A percentile compares a stretch with the other conserved stretches of the same genome.
phyloP scores from a whole-genome alignment of 2,888 invertebrate genomes.

The Imbricaverruca yamaguchii region DNA sequence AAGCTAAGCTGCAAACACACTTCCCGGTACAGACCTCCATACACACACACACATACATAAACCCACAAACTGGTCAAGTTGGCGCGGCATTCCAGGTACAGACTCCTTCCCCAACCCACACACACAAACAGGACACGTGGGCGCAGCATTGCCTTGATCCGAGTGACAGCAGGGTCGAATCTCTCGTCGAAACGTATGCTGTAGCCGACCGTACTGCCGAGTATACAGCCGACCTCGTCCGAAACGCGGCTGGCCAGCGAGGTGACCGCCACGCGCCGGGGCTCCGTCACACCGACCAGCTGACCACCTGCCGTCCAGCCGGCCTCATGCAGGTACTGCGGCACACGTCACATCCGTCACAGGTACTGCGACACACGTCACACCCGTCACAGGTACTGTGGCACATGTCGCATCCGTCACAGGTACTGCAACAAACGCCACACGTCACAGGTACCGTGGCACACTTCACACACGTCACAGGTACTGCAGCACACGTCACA shows the following conservation, averaged over 20 bases:
- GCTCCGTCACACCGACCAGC: constrained; percentile 83
- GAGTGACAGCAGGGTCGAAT: constrained; percentile 52
- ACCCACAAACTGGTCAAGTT: no score
- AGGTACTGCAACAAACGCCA: neutral
- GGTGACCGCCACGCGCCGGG: constrained; percentile 80
- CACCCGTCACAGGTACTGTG: constrained; percentile 30
- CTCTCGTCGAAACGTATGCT: constrained; percentile 70
- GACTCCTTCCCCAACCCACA: no score
- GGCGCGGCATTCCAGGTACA: no score
- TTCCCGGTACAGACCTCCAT: no score
- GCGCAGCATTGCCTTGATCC: constrained; percentile 50
- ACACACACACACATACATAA: no score
- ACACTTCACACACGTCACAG: no score
- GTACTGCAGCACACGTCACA: no score
- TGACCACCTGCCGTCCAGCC: constrained; percentile 70
- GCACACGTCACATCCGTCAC: no score
- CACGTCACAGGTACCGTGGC: no score
- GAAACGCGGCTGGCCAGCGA: constrained; percentile 81
- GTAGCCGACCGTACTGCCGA: constrained; percentile 76
- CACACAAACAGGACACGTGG: no score
- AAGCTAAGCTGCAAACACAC: no score
- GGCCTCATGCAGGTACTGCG: constrained; percentile 77
- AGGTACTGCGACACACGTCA: no score
- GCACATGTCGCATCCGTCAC: neutral
- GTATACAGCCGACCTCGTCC: constrained; percentile 67